Conservation (phyloP, 92 coral and sea anemone species). For the Zoanthus gigantus region DNA sequence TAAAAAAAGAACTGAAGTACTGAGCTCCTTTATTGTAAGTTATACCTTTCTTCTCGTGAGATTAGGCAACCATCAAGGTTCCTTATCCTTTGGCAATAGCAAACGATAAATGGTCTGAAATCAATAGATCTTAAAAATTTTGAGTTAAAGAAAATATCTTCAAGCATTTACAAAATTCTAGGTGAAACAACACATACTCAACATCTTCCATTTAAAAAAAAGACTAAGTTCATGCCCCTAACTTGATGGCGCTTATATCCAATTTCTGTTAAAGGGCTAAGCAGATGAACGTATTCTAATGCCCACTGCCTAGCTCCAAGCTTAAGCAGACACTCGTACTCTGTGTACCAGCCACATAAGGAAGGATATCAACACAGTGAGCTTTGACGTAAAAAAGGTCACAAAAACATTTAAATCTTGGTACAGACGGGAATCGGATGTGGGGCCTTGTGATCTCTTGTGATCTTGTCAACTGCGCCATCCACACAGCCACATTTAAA, state of each 20-base stretch:
- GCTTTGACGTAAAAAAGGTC: no score
- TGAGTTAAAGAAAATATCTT: slow-evolving; percentile 19
- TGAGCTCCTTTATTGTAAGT: background rate
- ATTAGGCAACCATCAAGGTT: slow-evolving; percentile 78
- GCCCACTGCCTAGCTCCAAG: no score
- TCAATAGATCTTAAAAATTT: slow-evolving; percentile 66
- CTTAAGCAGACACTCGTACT: no score
- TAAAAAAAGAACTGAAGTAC: background rate
- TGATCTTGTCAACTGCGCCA: no score
- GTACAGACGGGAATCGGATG: no score
- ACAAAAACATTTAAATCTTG: no score
- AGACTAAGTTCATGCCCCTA: background rate
- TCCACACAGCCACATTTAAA: no score
- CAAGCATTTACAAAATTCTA: background rate
- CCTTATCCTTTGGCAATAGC: slow-evolving; percentile 68
- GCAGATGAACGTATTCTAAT: no score
- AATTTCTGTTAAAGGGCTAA: no score
- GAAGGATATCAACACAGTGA: no score
- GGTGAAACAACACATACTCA: background rate
- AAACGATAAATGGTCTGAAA: slow-evolving; percentile 78
- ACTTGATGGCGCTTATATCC: background rate
- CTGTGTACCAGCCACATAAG: no score
- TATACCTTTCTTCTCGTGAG: slow-evolving; percentile 80
- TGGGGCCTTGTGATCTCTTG: no score
- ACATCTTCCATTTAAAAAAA: background rate